Base-by-base conservation (phyloP, 1,140 invertebrate species). In the Zaprionus taronus region DNA sequence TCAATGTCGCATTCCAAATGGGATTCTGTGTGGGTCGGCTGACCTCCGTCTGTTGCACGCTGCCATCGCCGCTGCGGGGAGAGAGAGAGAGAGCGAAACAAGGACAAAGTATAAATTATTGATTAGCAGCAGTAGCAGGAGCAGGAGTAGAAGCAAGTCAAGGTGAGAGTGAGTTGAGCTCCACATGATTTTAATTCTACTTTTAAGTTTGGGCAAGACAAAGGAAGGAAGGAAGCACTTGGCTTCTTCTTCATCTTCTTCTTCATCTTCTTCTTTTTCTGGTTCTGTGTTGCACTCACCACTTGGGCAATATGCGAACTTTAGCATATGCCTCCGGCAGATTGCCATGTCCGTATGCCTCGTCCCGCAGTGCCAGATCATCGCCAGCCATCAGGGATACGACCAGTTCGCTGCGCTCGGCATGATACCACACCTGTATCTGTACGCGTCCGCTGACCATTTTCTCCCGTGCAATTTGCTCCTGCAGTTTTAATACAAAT, bases 1-100 rank as follows among this genome's bases (percentile, higher is more conserved):
- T 96, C 20, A 98, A 93, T n/a, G 97, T 98, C 15, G 97, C 97
- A 86, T 98, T 98, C 97, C 97, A 98, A 55, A 97, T 96, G 7
- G 97, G 97, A 91, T 96, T 97, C 83, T 96, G 96, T 2, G 96
- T 96, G 11, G 96, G 95, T 66, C 96, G 96, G 2, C 97, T 96
- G 5, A 97, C 95, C 81, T 96, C 96, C 1, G 97, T 98, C 87
- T 97, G 96, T 61, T 96, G 94, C 15, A 95, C 95, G 64, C 94
- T 95, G 70, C 95, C 95, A 82, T 96, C 96, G 51, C 95, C 95
- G 53, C 97, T 97, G 82, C 4, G 9, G 31, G 9, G 31, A 34
- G 31, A 34, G 31, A 34, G 31, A 34, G 31, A 0, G 9, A 11
- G 31, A 34, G 31, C 3, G 9, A 34, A 11, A 92, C n/a, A 47